Base-by-base conservation (phyloP, 2,888 invertebrate genomes). In the Busseola fusca region DNA sequence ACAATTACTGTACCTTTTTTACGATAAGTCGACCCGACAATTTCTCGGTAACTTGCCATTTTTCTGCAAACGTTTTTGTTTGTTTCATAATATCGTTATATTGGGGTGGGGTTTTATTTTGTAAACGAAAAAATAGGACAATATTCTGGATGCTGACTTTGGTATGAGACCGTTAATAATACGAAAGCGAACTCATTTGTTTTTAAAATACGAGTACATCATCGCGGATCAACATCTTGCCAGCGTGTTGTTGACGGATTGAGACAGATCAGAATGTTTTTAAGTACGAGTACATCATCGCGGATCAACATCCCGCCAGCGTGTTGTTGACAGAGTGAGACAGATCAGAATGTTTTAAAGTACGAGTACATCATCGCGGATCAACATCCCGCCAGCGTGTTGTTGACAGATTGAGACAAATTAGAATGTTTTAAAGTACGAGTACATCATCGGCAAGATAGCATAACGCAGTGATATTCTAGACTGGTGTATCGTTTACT, bases 1-100 rank as follows among this genome's bases (percentile, higher is more conserved):
- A 74, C 79, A 74, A 74, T 77, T 74, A 79, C 60, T 78, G 68
- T n/a, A 64, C 74, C 77, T 74, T 52, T 45, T 68, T 64, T 68
- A 79, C 45, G 64, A 79, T 64, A 79, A 79, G 69, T 74, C 64
- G 56, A 27, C 54, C 60, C 60, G 40, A 79, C 64, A 68, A 64
- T 79, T 68, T 58, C 63, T 72, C 59, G 58, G 64, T 45, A 59
- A 73, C 74, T 64, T 59, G 60, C 48, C 18, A 40, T 54, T 76
- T 78, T 78, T 73, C 59, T 67, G 67, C 73, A 56, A 59, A 68
- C 66, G 73, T 72, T 78, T 68, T 64, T 78, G 67, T 78, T 76
- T 77, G 63, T 73, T 73, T 45, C 50, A n/a, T 69, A 69, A 48
- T 68, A 68, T 45, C 50, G n/a, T 63, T 58, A 64, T 54, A 40